Percentiles rank a stretch among this genome's conserved stretches.
These are phyloP conservation scores for Unio delphinus DNA, from an alignment of 2,888 invertebrate genomes.

Conservation along the genomic window DNA sequence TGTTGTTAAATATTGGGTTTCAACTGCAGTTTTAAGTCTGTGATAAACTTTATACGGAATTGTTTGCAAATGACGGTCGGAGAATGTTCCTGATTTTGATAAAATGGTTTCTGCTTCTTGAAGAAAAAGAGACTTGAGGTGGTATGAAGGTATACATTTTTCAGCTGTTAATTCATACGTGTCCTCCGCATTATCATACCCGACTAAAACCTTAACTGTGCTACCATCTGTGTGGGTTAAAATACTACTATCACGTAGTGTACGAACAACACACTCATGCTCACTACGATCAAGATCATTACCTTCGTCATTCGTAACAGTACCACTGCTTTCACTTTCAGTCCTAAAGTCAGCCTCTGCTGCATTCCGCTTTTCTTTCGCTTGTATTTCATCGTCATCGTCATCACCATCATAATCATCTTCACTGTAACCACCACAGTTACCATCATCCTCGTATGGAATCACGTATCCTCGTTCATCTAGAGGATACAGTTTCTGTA, in stretches of 20 bases:
- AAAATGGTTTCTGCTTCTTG: constrained; percentile 10
- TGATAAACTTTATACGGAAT: constrained; percentile 13
- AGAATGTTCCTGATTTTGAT: neutral
- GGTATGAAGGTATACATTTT: constrained; percentile 18
- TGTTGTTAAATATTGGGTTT: constrained; percentile 8
- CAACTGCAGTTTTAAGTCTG: constrained; percentile 8
- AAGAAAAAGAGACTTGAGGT: constrained; percentile 19
- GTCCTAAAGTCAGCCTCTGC: neutral
- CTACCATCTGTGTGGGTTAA: neutral
- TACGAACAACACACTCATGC: neutral
- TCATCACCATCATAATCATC: neutral
- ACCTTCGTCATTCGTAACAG: too few species aligned
- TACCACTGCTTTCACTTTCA: neutral
- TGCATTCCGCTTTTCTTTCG: neutral
- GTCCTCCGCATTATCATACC: neutral
- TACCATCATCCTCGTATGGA: neutral
- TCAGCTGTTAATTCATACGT: constrained; percentile 16
- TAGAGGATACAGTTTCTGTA: too few species aligned
- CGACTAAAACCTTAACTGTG: neutral
- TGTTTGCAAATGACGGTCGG: constrained; percentile 1
- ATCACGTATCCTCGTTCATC: neutral
- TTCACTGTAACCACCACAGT: neutral
- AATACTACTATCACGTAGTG: neutral
- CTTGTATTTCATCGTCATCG: neutral
- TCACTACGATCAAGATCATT: too few species aligned